phyloP scores from a whole-genome alignment of 2,113 vertebrate genomes.

The Tragelaphus imberbis region DNA sequence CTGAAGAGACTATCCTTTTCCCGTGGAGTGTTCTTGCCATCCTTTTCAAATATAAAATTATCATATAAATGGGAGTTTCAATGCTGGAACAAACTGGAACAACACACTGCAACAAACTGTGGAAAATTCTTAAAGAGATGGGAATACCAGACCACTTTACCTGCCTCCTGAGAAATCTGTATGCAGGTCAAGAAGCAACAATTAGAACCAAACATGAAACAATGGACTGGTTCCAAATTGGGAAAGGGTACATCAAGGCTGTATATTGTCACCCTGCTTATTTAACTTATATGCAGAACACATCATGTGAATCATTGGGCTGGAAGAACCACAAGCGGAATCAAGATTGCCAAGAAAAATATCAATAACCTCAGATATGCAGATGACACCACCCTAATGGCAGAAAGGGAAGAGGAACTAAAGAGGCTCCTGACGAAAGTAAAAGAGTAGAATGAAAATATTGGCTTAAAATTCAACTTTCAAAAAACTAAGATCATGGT shows the following conservation, averaged over 20 bases:
- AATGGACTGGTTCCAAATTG: background rate
- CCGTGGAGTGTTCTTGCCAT: background rate
- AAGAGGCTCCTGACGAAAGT: background rate
- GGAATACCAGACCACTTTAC: background rate
- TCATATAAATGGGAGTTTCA: background rate
- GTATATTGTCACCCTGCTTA: background rate
- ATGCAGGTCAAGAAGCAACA: background rate
- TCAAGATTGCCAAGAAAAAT: background rate
- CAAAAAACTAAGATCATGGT: background rate
- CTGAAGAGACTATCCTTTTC: background rate
- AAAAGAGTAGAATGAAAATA: background rate
- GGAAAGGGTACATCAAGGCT: background rate
- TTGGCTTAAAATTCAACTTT: background rate
- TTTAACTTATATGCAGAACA: background rate
- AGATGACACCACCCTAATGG: background rate
- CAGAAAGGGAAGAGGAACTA: background rate
- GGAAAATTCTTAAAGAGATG: background rate
- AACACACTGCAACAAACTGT: background rate
- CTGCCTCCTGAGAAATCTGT: background rate
- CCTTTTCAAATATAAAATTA: background rate
- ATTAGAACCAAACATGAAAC: background rate
- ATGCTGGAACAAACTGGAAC: background rate
- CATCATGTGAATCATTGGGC: rapidly evolving
- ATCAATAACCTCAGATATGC: background rate
- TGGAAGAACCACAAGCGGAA: background rate